phyloP scores from a whole-genome alignment of 2,113 vertebrate species.

The Fulica atra region DNA sequence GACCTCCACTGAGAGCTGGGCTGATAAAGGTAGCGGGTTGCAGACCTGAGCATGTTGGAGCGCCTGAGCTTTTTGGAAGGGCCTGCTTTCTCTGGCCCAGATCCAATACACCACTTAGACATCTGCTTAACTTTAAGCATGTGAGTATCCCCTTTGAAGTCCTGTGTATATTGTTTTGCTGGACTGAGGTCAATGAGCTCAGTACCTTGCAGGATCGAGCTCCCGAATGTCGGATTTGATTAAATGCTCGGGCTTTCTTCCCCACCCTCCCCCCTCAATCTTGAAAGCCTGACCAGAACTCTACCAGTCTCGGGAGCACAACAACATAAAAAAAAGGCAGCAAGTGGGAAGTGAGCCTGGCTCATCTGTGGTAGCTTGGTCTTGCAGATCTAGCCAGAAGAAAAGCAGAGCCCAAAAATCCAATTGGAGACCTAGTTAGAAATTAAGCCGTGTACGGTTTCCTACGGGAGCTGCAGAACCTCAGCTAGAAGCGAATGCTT shows the following conservation, averaged over 20 bases:
- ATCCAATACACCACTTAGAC: conserved; percentile 58
- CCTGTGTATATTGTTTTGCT: conserved; percentile 54
- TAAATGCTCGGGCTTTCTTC: conserved; percentile 31
- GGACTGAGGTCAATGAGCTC: conserved; percentile 61
- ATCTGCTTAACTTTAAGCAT: conserved; percentile 70
- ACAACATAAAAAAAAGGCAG: background rate
- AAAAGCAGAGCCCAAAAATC: background rate
- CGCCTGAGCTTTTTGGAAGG: conserved; percentile 27
- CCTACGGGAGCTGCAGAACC: background rate
- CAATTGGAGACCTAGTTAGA: background rate
- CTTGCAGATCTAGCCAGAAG: conserved; percentile 8
- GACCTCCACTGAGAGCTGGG: background rate
- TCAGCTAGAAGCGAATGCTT: background rate
- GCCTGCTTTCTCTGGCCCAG: conserved; percentile 35
- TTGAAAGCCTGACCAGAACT: conserved; percentile 34
- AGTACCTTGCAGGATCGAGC: conserved; percentile 66
- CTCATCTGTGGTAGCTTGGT: background rate
- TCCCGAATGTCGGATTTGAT: conserved; percentile 66
- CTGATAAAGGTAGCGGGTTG: background rate
- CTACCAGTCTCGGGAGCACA: background rate
- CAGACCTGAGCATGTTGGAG: background rate
- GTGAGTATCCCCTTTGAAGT: conserved; percentile 68
- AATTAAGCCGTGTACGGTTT: background rate
- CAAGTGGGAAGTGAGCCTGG: conserved; percentile 7
- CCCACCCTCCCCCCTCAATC: background rate